A percentile compares a stretch with the other conserved stretches of the same genome.
phyloP scores from a whole-genome alignment of 1,140 invertebrate species.

The Protaetia brevitarsis region DNA sequence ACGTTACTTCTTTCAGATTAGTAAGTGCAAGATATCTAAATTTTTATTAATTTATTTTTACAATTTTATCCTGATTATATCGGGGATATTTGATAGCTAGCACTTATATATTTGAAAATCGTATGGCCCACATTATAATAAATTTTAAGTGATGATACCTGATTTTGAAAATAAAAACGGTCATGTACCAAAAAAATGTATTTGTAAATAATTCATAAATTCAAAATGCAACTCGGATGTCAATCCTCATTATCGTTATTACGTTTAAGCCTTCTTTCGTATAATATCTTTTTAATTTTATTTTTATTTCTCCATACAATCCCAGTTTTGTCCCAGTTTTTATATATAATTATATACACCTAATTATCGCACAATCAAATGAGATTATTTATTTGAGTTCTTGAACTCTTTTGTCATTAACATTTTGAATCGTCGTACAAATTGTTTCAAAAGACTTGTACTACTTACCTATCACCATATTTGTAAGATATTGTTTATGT shows the following conservation, averaged over 20 bases:
- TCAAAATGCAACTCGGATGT: neutral
- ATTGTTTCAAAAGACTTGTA: neutral
- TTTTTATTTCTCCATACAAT: too few relatives aligned
- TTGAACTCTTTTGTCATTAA: too few relatives aligned
- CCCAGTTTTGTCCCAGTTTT: too few relatives aligned
- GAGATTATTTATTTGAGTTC: too few relatives aligned
- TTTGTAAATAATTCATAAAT: slow-evolving; percentile 26
- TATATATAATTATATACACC: too few relatives aligned
- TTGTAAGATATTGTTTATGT: neutral
- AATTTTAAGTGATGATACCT: slow-evolving; percentile 20
- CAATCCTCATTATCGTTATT: neutral
- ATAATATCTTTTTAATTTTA: too few relatives aligned
- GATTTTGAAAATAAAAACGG: slow-evolving; percentile 12
- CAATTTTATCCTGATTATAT: too few relatives aligned
- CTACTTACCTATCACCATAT: neutral
- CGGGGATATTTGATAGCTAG: neutral
- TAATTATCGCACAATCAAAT: too few relatives aligned
- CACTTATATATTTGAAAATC: neutral
- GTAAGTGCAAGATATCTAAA: too few relatives aligned
- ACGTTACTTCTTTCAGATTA: too few relatives aligned
- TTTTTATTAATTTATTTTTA: too few relatives aligned
- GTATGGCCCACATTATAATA: neutral
- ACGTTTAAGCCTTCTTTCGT: neutral
- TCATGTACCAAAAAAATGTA: slow-evolving; percentile 24
- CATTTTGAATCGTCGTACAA: too few relatives aligned